Conservation (phyloP, 2,113 vertebrate species). For the Garra rufa region DNA sequence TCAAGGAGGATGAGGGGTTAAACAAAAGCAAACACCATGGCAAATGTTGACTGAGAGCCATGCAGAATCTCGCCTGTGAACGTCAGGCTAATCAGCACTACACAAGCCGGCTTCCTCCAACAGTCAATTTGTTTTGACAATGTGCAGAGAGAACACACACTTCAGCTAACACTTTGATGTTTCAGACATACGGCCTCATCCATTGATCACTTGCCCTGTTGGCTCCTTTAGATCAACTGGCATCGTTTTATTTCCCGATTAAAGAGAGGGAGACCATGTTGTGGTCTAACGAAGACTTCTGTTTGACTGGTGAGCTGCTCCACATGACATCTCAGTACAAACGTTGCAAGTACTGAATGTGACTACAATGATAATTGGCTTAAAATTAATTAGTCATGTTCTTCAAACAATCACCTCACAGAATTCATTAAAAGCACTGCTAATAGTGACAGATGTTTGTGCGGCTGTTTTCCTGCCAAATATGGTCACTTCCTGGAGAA, state of each 20-base stretch:
- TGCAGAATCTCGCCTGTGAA: constrained; percentile 45
- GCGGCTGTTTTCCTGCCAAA: not conserved
- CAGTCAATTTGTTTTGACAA: constrained; percentile 53
- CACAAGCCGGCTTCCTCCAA: constrained; percentile 40
- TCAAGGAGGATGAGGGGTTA: constrained; percentile 21
- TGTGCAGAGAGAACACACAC: constrained; percentile 27
- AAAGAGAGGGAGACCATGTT: constrained; percentile 12
- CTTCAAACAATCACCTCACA: constrained; percentile 16
- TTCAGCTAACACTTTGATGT: constrained; percentile 52
- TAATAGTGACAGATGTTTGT: not conserved
- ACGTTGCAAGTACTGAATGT: not conserved
- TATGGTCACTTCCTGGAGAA: constrained; percentile 1
- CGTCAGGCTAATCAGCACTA: constrained; percentile 48
- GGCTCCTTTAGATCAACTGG: constrained; percentile 31
- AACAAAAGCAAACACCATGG: constrained; percentile 45
- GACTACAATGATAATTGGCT: constrained; percentile 5
- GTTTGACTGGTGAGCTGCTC: not conserved
- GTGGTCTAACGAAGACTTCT: not conserved
- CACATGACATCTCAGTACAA: constrained; percentile 24
- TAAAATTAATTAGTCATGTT: constrained; percentile 13
- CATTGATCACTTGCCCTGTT: constrained; percentile 42
- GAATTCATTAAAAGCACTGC: not conserved
- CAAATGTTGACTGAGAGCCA: constrained; percentile 43
- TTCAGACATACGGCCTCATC: constrained; percentile 9
- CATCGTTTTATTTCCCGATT: constrained; percentile 26